phyloP scores from a whole-genome alignment of 2,113 vertebrate species.

The Oxyura jamaicensis region DNA sequence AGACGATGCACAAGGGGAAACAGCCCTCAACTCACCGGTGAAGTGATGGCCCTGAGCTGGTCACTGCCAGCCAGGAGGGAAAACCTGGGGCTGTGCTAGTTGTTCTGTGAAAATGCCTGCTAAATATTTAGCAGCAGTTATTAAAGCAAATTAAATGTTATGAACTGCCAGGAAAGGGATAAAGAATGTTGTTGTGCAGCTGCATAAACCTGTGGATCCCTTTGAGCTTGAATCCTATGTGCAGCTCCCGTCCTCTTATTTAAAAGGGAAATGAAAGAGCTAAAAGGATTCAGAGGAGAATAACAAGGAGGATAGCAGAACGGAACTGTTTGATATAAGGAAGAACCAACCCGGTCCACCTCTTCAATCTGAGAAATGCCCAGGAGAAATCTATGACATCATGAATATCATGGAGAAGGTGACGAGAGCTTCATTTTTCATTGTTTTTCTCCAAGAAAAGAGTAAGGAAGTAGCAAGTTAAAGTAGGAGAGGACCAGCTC shows the following conservation, averaged over 20 bases:
- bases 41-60: not conserved
- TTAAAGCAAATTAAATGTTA: not conserved
- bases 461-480: not conserved
- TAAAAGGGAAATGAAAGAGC: not conserved
- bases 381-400: not conserved
- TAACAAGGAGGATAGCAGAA: not conserved
- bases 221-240: not conserved
- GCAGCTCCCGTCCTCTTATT: not conserved
- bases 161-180: not conserved
- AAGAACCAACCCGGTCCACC: not conserved
- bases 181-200: not conserved
- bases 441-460: not conserved
- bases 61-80: not conserved
- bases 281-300: not conserved
- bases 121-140: not conserved
- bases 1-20: not conserved
- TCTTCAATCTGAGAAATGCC: not conserved
- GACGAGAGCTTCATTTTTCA: not conserved
- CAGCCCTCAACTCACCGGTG: not conserved
- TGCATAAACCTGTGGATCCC: not conserved
- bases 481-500: constrained; percentile 4
- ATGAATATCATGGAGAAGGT: not conserved
- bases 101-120: not conserved
- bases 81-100: not conserved
- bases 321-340: not conserved